Evolutionary conservation across 2,797 vertebrate genomes (phyloP).

Genomic region (Silurus lanzhouensis): DNA sequence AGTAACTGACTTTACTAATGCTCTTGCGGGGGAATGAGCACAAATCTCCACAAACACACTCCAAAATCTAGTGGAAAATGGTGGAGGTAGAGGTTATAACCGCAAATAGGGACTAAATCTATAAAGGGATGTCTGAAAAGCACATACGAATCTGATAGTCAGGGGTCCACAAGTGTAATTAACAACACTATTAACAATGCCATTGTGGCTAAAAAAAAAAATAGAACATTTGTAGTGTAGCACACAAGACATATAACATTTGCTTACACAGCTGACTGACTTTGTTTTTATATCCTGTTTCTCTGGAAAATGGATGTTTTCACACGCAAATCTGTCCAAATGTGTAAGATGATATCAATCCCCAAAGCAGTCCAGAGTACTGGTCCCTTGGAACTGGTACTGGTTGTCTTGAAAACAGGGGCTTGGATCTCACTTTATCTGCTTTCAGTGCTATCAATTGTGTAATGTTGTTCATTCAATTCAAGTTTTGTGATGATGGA

Average conservation of each 20-base stretch:
- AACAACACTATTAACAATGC: neutral
- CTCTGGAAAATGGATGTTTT: neutral
- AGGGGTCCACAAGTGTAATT: neutral
- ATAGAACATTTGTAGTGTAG: neutral
- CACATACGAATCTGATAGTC: too few species aligned
- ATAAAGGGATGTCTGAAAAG: too few species aligned
- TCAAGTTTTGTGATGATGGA: neutral
- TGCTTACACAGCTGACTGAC: neutral
- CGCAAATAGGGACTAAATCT: too few species aligned
- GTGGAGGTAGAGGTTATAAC: too few species aligned
- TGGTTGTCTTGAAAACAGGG: neutral
- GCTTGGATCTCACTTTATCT: neutral
- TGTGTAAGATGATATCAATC: neutral
- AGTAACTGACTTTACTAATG: too few species aligned
- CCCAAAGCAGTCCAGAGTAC: neutral
- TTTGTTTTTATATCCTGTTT: neutral
- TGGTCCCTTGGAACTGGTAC: neutral
- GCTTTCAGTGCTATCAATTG: neutral
- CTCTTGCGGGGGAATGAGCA: too few species aligned
- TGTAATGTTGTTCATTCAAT: neutral
- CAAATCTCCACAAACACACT: too few species aligned
- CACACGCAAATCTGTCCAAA: neutral
- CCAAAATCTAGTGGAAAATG: too few species aligned
- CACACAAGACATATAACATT: neutral
- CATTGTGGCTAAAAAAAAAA: neutral